phyloP scores from a whole-genome alignment of 2,113 vertebrate species.

The Carlito syrichta region DNA sequence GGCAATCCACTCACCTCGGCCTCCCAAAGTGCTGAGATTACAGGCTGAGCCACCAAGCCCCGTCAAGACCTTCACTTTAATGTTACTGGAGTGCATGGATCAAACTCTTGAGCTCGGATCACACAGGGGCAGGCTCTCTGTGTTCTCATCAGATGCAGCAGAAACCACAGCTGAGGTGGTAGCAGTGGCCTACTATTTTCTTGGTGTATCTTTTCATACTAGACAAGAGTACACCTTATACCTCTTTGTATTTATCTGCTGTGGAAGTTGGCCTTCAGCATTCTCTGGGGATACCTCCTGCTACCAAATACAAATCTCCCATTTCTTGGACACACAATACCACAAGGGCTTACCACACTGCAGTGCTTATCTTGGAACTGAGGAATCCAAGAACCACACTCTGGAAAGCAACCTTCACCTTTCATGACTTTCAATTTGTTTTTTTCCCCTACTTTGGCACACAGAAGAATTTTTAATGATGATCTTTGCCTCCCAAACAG shows the following conservation, averaged over 20 bases:
- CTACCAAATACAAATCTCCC: conserved; percentile 75
- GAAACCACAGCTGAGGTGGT: conserved; percentile 66
- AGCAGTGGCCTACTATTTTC: conserved; percentile 62
- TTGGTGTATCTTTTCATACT: conserved; percentile 69
- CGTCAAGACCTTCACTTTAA: conserved; percentile 88
- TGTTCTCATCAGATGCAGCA: conserved; percentile 74
- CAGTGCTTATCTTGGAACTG: conserved; percentile 72
- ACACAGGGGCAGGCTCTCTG: conserved; percentile 80
- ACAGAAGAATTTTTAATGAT: not conserved
- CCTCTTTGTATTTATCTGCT: conserved; percentile 82
- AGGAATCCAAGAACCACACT: conserved; percentile 38
- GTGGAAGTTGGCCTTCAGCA: conserved; percentile 84
- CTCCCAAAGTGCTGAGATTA: no score
- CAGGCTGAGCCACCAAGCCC: no score
- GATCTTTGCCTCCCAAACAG: not conserved
- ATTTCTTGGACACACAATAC: conserved; percentile 62
- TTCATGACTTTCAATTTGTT: not conserved
- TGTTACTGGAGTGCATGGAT: conserved; percentile 88
- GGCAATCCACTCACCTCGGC: no score
- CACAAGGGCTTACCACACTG: conserved; percentile 73
- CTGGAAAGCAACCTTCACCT: conserved; percentile 65
- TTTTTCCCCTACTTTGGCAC: not conserved
- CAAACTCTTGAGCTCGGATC: conserved; percentile 82
- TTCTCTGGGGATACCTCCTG: conserved; percentile 67
- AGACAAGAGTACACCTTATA: conserved; percentile 80